These are phyloP conservation scores for Standfussiana lucernea DNA, from an alignment of 2,888 invertebrate species.

Conservation along the genomic window DNA sequence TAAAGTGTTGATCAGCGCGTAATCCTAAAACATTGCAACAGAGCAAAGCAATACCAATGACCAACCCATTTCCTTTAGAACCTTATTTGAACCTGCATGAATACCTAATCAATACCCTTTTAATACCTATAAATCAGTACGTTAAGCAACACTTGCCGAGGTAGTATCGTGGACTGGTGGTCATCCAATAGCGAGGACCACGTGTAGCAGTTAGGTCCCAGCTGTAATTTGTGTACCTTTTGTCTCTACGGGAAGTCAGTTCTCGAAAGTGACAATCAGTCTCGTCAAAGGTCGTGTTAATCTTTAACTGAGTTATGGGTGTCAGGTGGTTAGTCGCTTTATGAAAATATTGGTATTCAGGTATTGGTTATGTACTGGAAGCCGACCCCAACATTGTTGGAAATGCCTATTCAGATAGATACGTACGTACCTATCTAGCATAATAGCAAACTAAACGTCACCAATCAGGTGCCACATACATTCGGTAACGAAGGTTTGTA, in stretches of 20 bases:
- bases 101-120: conserved; percentile 17
- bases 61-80: conserved; percentile 30
- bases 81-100: conserved; percentile 24
- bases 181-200: not conserved
- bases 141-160: not conserved
- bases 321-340: too few species aligned
- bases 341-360: not conserved
- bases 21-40: conserved; percentile 32
- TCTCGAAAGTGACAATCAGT: not conserved
- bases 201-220: not conserved
- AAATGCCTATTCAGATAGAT: too few species aligned
- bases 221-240: too few species aligned
- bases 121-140: conserved; percentile 6
- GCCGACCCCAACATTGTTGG: not conserved
- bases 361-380: not conserved
- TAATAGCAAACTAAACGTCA: too few species aligned
- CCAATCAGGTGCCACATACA: too few species aligned
- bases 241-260: too few species aligned
- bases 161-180: not conserved
- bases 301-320: not conserved
- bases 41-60: conserved; percentile 18
- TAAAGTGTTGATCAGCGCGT: not conserved
- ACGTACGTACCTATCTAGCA: too few species aligned
- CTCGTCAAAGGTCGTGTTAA: not conserved
- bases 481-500: too few species aligned